A percentile compares a stretch with the other conserved stretches of the same genome.
These are phyloP conservation scores for Gouania willdenowi DNA, from an alignment of 2,797 vertebrate species.

Conservation along the genomic window DNA sequence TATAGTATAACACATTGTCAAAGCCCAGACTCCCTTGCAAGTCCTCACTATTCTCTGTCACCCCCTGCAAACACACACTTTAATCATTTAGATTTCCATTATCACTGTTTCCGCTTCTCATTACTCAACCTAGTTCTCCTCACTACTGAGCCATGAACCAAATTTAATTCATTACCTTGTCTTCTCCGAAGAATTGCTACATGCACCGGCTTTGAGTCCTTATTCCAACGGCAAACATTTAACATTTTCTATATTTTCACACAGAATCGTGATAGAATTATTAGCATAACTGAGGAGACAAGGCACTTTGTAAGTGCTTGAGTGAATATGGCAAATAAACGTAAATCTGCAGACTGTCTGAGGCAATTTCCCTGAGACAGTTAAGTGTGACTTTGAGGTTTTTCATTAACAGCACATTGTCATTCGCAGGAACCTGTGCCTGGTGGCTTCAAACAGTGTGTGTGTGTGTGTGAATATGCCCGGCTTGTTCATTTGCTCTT, in stretches of 20 bases:
- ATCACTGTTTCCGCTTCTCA: constrained; percentile 61
- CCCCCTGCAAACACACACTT: constrained; percentile 42
- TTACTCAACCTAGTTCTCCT: constrained; percentile 61
- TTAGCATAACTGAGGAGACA: constrained; percentile 25
- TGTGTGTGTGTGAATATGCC: constrained; percentile 43
- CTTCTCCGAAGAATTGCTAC: constrained; percentile 56
- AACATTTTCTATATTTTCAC: constrained; percentile 40
- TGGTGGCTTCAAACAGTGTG: constrained; percentile 45
- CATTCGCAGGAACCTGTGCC: constrained; percentile 55
- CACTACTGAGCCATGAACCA: constrained; percentile 59
- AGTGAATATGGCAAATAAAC: constrained; percentile 21
- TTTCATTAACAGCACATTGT: constrained; percentile 46
- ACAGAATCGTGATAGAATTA: constrained; percentile 43
- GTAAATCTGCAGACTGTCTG: constrained; percentile 18
- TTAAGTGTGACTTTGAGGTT: constrained; percentile 44
- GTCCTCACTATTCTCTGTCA: constrained; percentile 1
- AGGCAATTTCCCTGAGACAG: constrained; percentile 47
- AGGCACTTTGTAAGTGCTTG: constrained; percentile 8
- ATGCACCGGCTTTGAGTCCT: constrained; percentile 42
- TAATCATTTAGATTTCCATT: constrained; percentile 70
- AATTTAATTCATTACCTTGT: constrained; percentile 68
- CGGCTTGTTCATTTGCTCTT: constrained; percentile 40
- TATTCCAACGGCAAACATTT: constrained; percentile 55
- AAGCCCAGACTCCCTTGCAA: neutral
- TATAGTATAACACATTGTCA: no score